phyloP scores from a whole-genome alignment of 1,140 invertebrate species.

The Aphaenogaster ashmeadi region DNA sequence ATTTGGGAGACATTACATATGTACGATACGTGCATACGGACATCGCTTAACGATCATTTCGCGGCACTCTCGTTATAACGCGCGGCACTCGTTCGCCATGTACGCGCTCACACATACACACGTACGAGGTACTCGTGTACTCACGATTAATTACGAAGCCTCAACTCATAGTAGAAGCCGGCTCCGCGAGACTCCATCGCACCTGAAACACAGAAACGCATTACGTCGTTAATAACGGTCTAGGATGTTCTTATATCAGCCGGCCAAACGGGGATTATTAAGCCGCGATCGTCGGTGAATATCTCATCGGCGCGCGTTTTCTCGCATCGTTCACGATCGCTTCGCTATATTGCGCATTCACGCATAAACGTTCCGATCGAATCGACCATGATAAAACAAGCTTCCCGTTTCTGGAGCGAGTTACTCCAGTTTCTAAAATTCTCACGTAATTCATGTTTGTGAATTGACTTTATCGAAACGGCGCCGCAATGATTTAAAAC shows the following conservation, averaged over 20 bases:
- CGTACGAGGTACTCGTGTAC: constrained; percentile 67
- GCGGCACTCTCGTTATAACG: constrained; percentile 31
- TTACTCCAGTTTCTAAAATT: neutral
- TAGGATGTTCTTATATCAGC: constrained; percentile 58
- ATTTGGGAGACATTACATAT: constrained; percentile 45
- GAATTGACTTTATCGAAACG: neutral
- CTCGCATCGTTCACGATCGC: constrained; percentile 4
- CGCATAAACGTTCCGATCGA: neutral
- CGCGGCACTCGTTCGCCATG: neutral
- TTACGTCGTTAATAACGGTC: constrained; percentile 53
- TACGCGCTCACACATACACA: neutral
- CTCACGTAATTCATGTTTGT: neutral
- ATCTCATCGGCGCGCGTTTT: constrained; percentile 35
- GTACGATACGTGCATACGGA: neutral
- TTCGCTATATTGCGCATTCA: constrained; percentile 3
- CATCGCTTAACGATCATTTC: constrained; percentile 57
- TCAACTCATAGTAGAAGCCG: constrained; percentile 85
- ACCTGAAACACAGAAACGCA: constrained; percentile 80
- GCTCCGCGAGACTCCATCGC: constrained; percentile 82
- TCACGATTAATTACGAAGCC: constrained; percentile 84
- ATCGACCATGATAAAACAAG: neutral
- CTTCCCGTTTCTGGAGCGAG: neutral
- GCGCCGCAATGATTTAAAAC: neutral
- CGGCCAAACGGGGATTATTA: constrained; percentile 46
- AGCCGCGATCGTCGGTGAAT: constrained; percentile 35